Conservation (phyloP, 2,888 invertebrate species). For the Amitus sp. region DNA sequence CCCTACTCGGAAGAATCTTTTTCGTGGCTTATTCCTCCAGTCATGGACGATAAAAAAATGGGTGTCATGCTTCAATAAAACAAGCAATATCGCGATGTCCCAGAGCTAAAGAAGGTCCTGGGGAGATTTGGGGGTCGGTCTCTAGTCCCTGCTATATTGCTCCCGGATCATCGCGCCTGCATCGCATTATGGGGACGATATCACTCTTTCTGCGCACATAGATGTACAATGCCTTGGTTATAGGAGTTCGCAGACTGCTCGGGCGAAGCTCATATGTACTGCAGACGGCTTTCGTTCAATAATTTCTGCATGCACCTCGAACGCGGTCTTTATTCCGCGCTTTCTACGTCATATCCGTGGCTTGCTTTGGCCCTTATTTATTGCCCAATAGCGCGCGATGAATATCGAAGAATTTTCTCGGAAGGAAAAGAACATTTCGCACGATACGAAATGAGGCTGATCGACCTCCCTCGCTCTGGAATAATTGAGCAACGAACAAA, state of each 20-base stretch:
- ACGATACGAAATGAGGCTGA: not conserved
- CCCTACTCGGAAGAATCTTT: constrained; percentile 27
- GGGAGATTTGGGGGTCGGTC: constrained; percentile 38
- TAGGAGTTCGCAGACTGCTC: constrained; percentile 15
- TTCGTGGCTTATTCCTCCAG: constrained; percentile 35
- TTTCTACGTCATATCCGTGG: constrained; percentile 25
- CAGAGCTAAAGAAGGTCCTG: constrained; percentile 55
- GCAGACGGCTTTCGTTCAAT: constrained; percentile 45
- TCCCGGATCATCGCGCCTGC: constrained; percentile 63
- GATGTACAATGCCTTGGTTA: constrained; percentile 32
- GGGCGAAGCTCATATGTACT: constrained; percentile 34
- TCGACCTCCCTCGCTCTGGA: not conserved
- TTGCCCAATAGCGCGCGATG: constrained; percentile 5
- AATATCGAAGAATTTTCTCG: constrained; percentile 15
- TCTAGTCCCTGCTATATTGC: constrained; percentile 53
- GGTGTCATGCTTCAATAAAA: constrained; percentile 63
- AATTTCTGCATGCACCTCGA: constrained; percentile 44
- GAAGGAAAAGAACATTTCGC: no score
- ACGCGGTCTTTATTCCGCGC: constrained; percentile 32
- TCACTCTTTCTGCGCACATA: constrained; percentile 54
- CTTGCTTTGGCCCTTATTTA: constrained; percentile 28
- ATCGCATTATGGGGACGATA: constrained; percentile 61
- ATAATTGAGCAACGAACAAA: constrained; percentile 32
- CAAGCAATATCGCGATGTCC: constrained; percentile 63
- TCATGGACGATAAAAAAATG: constrained; percentile 49